Evolutionary conservation across 1,140 invertebrate genomes (phyloP), one percentile per base, ranked within the genome.

Genomic region (Vanessa atalanta): DNA sequence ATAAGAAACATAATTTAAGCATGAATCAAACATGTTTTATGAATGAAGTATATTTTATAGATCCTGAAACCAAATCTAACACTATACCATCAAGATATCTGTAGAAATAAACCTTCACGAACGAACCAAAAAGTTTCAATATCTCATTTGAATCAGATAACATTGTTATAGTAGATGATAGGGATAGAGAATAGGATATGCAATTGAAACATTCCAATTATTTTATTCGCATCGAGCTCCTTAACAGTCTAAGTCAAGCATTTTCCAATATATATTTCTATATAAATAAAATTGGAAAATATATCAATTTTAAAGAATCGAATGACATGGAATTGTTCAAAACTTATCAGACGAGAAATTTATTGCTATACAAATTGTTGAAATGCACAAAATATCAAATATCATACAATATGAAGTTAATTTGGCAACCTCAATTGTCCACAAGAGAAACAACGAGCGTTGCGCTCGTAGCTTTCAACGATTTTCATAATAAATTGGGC

Each of bases 401-500:
- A 60, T 60, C 57, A 31, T 37, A 55, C 31, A 43, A 23, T 55
- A 68, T 55, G 51, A 55, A 51, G 37, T 43, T 68, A 47, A 55
- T 55, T 68, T 68, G 51, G 51, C 50, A 68, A 68, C 66, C 51
- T 43, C 50, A 51, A 37, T 68, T 37, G 48, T 48, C 23, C 50
- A 48, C 20, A 57, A 64, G 64, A 66, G 43, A 70, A 66, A 47
- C 70, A 20, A 15, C 57, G 23, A 57, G 9, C 57, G 23, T 7
- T 14, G 23, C 9, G 23, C 20, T 15, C 23, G 14, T 60, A 26
- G 51, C 65, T 47, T 55, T 65, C 71, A 73, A 67, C 55, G 37
- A 50, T 73, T 63, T 61, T 47, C 51, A 73, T 60, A 61, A 50
- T 67, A 67, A 63, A 61, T 73, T 68, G 57, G 53, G 55, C 71